Base-by-base conservation (phyloP, 2,888 invertebrate genomes). In the Ophioninae sp. region DNA sequence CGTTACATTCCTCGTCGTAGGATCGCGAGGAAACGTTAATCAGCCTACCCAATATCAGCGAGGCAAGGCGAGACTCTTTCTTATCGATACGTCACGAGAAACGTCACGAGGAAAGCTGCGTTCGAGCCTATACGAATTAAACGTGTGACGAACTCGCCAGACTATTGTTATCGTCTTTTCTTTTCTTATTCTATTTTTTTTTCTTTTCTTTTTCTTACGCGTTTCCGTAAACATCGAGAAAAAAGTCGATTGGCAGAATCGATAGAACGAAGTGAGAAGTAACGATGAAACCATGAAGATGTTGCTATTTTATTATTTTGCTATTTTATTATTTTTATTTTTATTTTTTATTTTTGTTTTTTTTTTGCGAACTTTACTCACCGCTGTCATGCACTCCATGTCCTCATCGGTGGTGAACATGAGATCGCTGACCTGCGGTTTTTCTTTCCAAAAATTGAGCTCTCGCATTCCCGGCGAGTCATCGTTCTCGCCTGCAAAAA, bases 381-480 rank as follows among this genome's bases (percentile, higher is more conserved):
- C 90, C 3, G 88, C 86, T 44, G 82, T 85, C 65, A 87, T 83
- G 64, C 83, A 87, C 61, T 90, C 90, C 74, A 83, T 85, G 59
- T 87, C 88, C n/a, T 90, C 89, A 61, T 88, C 88, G n/a, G 80
- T 81, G 6, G 77, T 65, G 51, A 84, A 81, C 77, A 85, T 82
- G 39, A 82, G 83, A 59, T 84, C 86, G 22, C 88, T 85, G 51
- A 87, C 85, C 41, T 80, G 30, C 30, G 85, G 78, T 76, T 88
- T 90, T 69, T 87, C 87, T 13, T 84, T 86, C 85, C 87, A 87
- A 68, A 85, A 85, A 71, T 86, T 85, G 59, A 83, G 68, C 20
- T 86, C 86, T 68, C 78, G 83, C 77, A 78, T 83, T 37, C 80
- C 61, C 39, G 81, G 72, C 63, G 82, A 77, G 58, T 85, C 84